Percentiles rank a stretch among this genome's conserved stretches.
Evolutionary conservation across 1,140 invertebrate genomes (phyloP).

Genomic region (Aphidius ervi): DNA sequence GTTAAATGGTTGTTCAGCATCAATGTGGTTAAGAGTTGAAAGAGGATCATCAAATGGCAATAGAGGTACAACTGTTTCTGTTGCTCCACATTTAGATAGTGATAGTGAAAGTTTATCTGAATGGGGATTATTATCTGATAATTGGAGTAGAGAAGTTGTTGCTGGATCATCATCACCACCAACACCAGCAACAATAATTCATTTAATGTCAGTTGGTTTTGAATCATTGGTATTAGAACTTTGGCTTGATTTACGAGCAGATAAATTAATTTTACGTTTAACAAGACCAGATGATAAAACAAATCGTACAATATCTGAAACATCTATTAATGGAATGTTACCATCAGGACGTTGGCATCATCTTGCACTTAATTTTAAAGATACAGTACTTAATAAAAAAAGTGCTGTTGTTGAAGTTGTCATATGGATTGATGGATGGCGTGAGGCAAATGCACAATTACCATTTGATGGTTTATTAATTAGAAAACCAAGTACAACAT

Average conservation of each 20-base stretch:
- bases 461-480: conserved; percentile 53
- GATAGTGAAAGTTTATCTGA: conserved; percentile 47
- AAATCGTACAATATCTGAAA: conserved; percentile 56
- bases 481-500: conserved; percentile 51
- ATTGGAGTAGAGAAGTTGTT: conserved; percentile 48
- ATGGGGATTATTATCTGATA: conserved; percentile 50
- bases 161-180: conserved; percentile 44
- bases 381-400: conserved; percentile 55
- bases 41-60: conserved; percentile 30
- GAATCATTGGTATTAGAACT: conserved; percentile 54
- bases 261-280: conserved; percentile 53
- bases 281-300: conserved; percentile 56
- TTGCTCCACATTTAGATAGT: conserved; percentile 34
- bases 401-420: conserved; percentile 59
- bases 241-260: conserved; percentile 54
- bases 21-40: conserved; percentile 55
- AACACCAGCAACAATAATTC: conserved; percentile 47
- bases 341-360: conserved; percentile 58
- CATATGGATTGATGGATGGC: conserved; percentile 55
- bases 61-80: conserved; percentile 26
- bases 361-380: conserved; percentile 60
- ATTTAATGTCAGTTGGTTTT: conserved; percentile 57
- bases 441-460: conserved; percentile 49
- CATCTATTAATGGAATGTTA: conserved; percentile 51
- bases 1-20: conserved; percentile 59